Evolutionary conservation across 2,113 vertebrate genomes (phyloP).

Genomic region (Tamias sibiricus): DNA sequence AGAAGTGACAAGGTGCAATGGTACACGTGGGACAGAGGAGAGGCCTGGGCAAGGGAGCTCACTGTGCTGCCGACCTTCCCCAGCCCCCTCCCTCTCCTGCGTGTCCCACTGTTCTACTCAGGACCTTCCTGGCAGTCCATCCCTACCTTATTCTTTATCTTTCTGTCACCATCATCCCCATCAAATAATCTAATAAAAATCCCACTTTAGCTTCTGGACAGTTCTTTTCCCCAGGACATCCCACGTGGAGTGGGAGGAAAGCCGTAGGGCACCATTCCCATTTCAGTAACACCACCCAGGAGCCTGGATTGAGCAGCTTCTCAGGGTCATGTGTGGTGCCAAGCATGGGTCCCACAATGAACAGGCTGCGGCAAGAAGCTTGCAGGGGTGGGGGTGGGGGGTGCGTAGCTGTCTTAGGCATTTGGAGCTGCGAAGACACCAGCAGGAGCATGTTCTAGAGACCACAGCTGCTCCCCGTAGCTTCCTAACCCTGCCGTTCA

Average conservation of each 20-base stretch:
- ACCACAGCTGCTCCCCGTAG: rapidly evolving
- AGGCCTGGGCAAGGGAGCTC: not conserved
- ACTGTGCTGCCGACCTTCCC: too few relatives aligned
- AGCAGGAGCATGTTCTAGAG: not conserved
- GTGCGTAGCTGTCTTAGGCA: rapidly evolving
- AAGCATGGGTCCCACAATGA: rapidly evolving
- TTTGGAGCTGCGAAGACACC: not conserved
- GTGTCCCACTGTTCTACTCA: too few relatives aligned
- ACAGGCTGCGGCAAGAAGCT: not conserved
- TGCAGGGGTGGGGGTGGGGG: not conserved
- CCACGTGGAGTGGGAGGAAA: not conserved
- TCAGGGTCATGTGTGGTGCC: not conserved
- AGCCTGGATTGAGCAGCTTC: not conserved
- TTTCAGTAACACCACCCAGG: not conserved
- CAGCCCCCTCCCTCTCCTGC: too few relatives aligned
- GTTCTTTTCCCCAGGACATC: not conserved
- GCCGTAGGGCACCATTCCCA: not conserved
- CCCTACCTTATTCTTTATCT: not conserved
- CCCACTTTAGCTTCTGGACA: not conserved
- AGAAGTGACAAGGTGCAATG: not conserved
- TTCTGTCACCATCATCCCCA: not conserved
- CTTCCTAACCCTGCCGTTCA: not conserved
- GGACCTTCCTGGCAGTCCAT: not conserved
- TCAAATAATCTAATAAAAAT: not conserved
- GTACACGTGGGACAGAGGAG: not conserved